Conservation (phyloP, 2,113 vertebrate genomes). For the Atrichornis clamosus region DNA sequence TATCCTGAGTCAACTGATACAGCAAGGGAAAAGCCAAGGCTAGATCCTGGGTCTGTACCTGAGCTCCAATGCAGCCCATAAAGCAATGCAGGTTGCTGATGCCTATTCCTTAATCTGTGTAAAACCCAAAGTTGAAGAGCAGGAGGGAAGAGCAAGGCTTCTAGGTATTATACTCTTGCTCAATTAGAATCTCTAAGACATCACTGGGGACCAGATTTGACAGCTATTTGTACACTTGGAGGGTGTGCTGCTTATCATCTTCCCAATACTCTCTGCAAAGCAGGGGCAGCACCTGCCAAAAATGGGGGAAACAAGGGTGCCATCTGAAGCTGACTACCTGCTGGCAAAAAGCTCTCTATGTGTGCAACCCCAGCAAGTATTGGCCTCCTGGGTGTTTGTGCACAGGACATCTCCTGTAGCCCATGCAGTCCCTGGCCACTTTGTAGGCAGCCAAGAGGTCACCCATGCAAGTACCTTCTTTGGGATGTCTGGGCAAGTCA, state of each 20-base stretch:
- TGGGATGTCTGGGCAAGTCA: not conserved
- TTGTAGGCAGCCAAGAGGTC: not conserved
- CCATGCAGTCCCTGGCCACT: not conserved
- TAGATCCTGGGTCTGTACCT: not conserved
- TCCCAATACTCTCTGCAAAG: not conserved
- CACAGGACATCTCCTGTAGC: not conserved
- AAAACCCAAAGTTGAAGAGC: not conserved
- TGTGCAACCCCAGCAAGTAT: not conserved
- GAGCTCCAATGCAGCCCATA: not conserved
- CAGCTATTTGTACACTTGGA: not conserved
- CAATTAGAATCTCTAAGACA: not conserved
- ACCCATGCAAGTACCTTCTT: not conserved
- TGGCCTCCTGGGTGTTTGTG: not conserved
- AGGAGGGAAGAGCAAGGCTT: not conserved
- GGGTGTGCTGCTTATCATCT: not conserved
- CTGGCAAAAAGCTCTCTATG: not conserved
- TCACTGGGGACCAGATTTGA: not conserved
- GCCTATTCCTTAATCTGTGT: not conserved
- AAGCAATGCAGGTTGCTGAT: not conserved
- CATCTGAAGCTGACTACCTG: not conserved
- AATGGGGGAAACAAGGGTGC: not conserved
- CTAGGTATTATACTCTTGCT: not conserved
- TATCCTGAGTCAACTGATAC: not conserved
- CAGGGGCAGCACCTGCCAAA: not conserved
- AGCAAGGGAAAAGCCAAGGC: not conserved